Conservation (phyloP, 2,888 invertebrate species). For the Alitta virens region DNA sequence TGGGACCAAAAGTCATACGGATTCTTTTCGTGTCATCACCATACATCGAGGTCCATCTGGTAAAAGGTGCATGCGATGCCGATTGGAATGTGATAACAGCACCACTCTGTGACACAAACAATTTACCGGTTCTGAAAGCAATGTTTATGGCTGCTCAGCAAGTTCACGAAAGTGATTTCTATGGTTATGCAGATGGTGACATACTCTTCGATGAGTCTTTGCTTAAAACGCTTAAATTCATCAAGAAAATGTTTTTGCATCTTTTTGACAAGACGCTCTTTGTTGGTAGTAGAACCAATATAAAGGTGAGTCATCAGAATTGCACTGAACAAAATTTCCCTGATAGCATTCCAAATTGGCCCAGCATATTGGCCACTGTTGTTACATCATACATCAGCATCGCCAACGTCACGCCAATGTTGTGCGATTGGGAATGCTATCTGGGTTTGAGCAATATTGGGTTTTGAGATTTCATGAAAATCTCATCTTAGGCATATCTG, state of each 20-base stretch:
- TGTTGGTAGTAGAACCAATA: neutral
- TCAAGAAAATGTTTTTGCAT: neutral
- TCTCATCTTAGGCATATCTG: no score
- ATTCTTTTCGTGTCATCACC: constrained; percentile 1
- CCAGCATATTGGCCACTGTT: no score
- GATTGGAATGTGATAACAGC: neutral
- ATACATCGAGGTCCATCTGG: neutral
- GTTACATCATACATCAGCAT: no score
- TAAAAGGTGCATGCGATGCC: neutral
- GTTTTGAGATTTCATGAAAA: no score
- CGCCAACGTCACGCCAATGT: no score
- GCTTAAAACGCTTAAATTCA: neutral
- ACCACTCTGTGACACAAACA: neutral
- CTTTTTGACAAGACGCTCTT: neutral
- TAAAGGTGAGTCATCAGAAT: neutral
- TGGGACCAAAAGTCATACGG: neutral
- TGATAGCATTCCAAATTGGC: no score
- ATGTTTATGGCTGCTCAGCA: neutral
- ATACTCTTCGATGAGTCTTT: neutral
- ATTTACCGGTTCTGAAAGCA: neutral
- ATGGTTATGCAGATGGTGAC: neutral
- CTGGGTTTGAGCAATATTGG: no score
- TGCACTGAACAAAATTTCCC: no score
- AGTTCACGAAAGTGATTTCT: neutral
- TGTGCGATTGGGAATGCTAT: no score